phyloP scores from a whole-genome alignment of 2,113 vertebrate genomes.

The Platysternon megacephalum region DNA sequence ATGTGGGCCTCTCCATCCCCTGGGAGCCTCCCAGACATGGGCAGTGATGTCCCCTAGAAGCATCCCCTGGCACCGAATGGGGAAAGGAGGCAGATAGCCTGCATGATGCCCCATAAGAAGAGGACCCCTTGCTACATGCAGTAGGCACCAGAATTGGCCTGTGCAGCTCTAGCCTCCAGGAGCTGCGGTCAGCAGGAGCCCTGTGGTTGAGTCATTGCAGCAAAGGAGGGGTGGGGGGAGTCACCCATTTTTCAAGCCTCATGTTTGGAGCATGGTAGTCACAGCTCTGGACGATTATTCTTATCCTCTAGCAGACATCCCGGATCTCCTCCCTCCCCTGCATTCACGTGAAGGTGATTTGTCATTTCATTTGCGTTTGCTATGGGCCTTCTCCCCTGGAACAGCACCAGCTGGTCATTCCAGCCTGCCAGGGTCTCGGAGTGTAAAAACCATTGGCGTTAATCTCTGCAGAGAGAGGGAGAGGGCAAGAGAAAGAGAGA shows the following conservation, averaged over 20 bases:
- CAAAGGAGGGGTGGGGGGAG: neutral
- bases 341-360: accelerated
- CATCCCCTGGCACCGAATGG: no score
- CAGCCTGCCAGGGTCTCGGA: neutral
- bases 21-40: no score
- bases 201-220: neutral
- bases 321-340: neutral
- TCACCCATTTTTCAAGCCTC: neutral
- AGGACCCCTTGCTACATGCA: neutral
- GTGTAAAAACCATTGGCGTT: neutral
- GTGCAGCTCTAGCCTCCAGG: neutral
- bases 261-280: neutral
- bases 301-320: accelerated
- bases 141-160: neutral
- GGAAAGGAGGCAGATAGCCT: no score
- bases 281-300: neutral
- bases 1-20: no score
- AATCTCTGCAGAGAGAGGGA: neutral
- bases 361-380: neutral
- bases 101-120: neutral
- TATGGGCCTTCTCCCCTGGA: accelerated
- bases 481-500: neutral
- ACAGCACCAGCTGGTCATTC: neutral
- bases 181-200: neutral
- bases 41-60: no score